A percentile compares a stretch with the other conserved stretches of the same genome.
These are phyloP conservation scores for Drosophila birchii DNA, from an alignment of 2,888 invertebrate genomes.

Conservation along the genomic window DNA sequence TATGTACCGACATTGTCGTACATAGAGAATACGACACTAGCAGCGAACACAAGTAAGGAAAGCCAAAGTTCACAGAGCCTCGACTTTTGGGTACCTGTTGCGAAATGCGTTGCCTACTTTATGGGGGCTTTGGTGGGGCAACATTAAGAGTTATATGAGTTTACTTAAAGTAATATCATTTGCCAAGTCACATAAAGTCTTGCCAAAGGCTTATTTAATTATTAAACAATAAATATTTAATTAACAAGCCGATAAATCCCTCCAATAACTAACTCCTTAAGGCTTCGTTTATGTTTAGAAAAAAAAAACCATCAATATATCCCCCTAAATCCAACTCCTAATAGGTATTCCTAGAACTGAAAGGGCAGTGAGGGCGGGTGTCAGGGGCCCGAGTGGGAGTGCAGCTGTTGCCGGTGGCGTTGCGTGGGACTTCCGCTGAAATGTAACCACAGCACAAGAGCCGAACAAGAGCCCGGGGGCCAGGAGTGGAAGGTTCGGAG, in stretches of 20 bases:
- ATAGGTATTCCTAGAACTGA: conserved; percentile 15
- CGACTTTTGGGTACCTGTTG: conserved; percentile 16
- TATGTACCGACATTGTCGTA: conserved; percentile 79
- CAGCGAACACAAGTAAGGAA: conserved; percentile 6
- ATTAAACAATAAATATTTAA: not conserved
- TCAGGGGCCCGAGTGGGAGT: conserved; percentile 40
- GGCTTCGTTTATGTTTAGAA: not conserved
- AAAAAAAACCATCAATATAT: not conserved
- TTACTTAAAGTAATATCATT: not conserved
- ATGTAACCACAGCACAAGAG: conserved; percentile 73
- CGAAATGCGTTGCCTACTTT: not conserved
- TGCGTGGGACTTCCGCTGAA: conserved; percentile 79
- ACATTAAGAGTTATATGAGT: not conserved
- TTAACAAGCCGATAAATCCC: not conserved
- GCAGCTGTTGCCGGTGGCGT: conserved; percentile 78
- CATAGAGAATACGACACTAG: conserved; percentile 51
- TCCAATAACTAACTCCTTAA: not conserved
- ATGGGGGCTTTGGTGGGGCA: not conserved
- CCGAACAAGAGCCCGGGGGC: conserved; percentile 24
- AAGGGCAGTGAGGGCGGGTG: not conserved
- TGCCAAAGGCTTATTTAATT: not conserved
- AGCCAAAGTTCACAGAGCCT: conserved; percentile 2
- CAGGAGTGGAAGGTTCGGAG: not conserved
- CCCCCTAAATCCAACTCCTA: not conserved
- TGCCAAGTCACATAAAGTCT: not conserved